Conservation (phyloP, 2,888 invertebrate genomes). For the Clepsis dumicolana region DNA sequence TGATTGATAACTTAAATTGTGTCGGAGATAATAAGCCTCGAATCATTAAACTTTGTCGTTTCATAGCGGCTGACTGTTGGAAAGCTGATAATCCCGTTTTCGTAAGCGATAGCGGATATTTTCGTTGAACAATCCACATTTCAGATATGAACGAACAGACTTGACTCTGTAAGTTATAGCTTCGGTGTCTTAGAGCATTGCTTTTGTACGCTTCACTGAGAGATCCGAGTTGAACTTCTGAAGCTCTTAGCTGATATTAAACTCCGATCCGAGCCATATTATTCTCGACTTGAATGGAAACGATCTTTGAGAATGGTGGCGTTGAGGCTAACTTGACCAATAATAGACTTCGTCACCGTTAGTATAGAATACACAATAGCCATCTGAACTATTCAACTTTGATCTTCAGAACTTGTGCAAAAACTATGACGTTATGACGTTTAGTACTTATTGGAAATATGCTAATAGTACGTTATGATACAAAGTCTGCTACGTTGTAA, state of each 20-base stretch:
- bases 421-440: neutral
- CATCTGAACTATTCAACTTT: neutral
- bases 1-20: constrained; percentile 57
- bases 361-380: neutral
- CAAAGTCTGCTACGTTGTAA: no score
- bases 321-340: neutral
- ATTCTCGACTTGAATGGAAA: constrained; percentile 19
- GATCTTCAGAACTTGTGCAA: neutral
- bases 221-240: constrained; percentile 24
- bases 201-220: constrained; percentile 36
- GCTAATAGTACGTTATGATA: no score
- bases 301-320: constrained; percentile 16
- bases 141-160: constrained; percentile 43
- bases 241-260: constrained; percentile 37
- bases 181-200: constrained; percentile 42
- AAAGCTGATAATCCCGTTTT: constrained; percentile 56
- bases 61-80: constrained; percentile 56
- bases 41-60: constrained; percentile 68
- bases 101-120: constrained; percentile 52
- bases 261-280: constrained; percentile 25
- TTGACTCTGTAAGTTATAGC: constrained; percentile 46
- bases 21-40: constrained; percentile 64
- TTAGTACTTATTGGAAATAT: no score
- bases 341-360: neutral
- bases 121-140: constrained; percentile 46